These are phyloP conservation scores for Plestiodon gilberti DNA, from an alignment of 2,113 vertebrate genomes.

Conservation along the genomic window DNA sequence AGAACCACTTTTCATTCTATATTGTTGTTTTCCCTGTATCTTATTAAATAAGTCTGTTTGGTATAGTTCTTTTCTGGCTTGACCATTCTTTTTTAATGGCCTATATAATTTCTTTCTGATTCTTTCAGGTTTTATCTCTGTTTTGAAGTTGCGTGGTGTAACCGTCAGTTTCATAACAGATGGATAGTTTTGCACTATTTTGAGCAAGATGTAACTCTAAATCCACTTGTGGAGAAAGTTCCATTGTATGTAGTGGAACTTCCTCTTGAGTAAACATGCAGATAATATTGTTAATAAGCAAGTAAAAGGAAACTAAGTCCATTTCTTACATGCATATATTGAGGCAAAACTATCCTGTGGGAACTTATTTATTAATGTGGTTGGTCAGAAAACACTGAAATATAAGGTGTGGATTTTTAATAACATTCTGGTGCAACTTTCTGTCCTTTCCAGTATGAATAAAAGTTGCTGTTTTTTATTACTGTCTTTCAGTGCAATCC, in stretches of 20 bases:
- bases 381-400: conserved; percentile 14
- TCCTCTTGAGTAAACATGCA: background rate
- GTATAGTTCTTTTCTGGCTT: conserved; percentile 29
- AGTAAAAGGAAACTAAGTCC: background rate
- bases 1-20: conserved; percentile 27
- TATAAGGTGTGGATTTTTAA: conserved; percentile 18
- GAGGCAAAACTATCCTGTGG: background rate
- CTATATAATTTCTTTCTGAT: background rate
- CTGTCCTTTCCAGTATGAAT: background rate
- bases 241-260: background rate
- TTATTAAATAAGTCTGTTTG: conserved; percentile 6
- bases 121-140: background rate
- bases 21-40: background rate
- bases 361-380: background rate
- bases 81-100: background rate
- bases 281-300: background rate
- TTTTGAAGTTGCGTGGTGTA: background rate
- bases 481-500: background rate
- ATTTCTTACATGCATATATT: background rate
- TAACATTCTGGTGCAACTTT: background rate
- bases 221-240: no score
- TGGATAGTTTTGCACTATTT: background rate
- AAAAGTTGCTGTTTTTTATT: background rate
- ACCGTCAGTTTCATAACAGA: background rate
- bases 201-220: background rate